Base-by-base conservation (phyloP, 1,140 invertebrate species). In the Sarcophaga bullata region DNA sequence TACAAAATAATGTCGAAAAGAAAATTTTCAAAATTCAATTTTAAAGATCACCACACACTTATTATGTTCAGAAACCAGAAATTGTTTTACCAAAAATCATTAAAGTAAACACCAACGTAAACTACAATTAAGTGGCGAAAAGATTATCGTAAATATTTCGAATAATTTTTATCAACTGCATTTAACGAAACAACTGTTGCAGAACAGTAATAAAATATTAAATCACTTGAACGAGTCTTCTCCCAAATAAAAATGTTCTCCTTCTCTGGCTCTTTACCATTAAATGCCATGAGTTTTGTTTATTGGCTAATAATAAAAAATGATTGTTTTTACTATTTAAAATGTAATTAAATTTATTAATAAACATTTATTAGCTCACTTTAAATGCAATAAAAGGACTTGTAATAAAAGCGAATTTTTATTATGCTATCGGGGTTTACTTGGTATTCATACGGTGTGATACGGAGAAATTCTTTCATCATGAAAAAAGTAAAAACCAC, bases 261-360 rank as follows among this genome's bases (percentile, higher is more conserved):
- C 7, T 13, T 58, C 54, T 58, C 6, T 11, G 11, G 13, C 52
- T 10, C 10, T 54, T 13, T 54, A 10, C 25, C 25, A n/a, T 15
- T 54, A 9, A 54, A 15, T 54, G 10, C 9, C 7, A 37, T 37
- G 54, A n/a, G 13, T 58, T n/a, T 58, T 58, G n/a, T 58, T 58
- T 58, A n/a, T 58, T 58, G 54, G n/a, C 54, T 58, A 58, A 58
- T 58, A 58, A n/a, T n/a, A 58, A 54, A 58, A 37, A 4, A 37
- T n/a, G 4, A 37, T 37, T 37, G 4, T 37, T 37, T 1, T 37
- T 37, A 2, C 1, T 37, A 37, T 37, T 37, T 37, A 37, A 37
- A 37, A 58, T 13, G 54, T 58, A 58, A 58, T n/a, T 58, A 58
- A 58, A 58, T 13, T 58, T 58, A 58, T 58, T 58, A 58, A 58